phyloP scores from a whole-genome alignment of 2,888 invertebrate genomes.

The Pediacus dermestoides region DNA sequence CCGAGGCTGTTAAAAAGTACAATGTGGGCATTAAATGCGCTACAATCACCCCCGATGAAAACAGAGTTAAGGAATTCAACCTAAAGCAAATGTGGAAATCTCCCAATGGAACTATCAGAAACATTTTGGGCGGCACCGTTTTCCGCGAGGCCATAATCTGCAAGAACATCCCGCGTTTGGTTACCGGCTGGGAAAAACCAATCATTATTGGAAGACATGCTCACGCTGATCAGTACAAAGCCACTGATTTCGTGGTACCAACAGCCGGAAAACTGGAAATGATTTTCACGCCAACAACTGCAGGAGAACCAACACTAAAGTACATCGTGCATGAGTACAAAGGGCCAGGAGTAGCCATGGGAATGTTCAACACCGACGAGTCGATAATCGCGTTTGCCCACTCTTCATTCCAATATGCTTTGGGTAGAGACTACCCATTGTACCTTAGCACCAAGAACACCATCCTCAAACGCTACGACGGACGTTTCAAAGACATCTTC shows the following conservation, averaged over 20 bases:
- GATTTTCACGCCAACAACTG: slow-evolving; percentile 68
- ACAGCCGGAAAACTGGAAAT: slow-evolving; percentile 85
- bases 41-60: slow-evolving; percentile 97
- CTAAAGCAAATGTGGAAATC: slow-evolving; percentile 89
- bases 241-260: slow-evolving; percentile 94
- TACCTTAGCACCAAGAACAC: slow-evolving; percentile 97
- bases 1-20: slow-evolving; percentile 93
- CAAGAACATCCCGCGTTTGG: slow-evolving; percentile 92
- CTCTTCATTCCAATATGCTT: slow-evolving; percentile 87
- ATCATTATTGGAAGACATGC: slow-evolving; percentile 99
- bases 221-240: slow-evolving; percentile 96
- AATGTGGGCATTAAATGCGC: slow-evolving; percentile 99
- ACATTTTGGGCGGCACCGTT: slow-evolving; percentile 76
- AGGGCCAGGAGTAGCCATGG: slow-evolving; percentile 87
- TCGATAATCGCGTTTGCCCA: slow-evolving; percentile 94
- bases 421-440: slow-evolving; percentile 80
- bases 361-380: slow-evolving; percentile 95
- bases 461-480: slow-evolving; percentile 93
- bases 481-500: slow-evolving; percentile 95
- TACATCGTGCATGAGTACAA: slow-evolving; percentile 81
- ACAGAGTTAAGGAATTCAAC: slow-evolving; percentile 87
- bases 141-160: slow-evolving; percentile 86
- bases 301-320: slow-evolving; percentile 58
- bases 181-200: slow-evolving; percentile 91
- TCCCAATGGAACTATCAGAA: slow-evolving; percentile 85